Percentiles rank a stretch among this genome's conserved stretches.
Conservation (phyloP, 2,888 invertebrate genomes). For the Cyclophora punctaria region DNA sequence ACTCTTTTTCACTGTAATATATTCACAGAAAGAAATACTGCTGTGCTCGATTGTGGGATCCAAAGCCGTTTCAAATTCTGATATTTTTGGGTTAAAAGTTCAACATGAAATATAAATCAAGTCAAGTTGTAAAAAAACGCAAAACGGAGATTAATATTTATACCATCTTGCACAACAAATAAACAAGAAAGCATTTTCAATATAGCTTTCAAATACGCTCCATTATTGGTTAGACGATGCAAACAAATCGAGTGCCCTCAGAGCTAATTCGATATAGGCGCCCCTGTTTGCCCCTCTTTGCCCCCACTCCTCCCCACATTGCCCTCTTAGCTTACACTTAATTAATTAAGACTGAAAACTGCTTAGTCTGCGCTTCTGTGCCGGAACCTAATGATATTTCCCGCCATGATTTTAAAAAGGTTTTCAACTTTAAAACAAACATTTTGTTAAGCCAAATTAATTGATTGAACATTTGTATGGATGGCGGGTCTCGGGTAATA, state of each 20-base stretch:
- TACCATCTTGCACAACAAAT: too few species aligned
- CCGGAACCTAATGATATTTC: conserved; percentile 13
- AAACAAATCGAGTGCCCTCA: conserved; percentile 33
- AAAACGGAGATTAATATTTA: too few species aligned
- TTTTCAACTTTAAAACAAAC: not conserved
- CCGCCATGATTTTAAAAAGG: conserved; percentile 6
- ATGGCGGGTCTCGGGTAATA: too few species aligned
- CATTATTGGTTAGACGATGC: conserved; percentile 29
- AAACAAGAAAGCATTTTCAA: not conserved
- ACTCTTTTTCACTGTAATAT: too few species aligned
- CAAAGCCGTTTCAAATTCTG: too few species aligned
- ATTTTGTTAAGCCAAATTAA: too few species aligned
- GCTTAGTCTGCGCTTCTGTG: conserved; percentile 19
- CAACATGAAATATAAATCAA: too few species aligned
- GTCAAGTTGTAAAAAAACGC: too few species aligned
- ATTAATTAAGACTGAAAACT: conserved; percentile 39
- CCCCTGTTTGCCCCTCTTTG: conserved; percentile 2
- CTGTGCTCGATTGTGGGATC: too few species aligned
- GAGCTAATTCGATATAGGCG: conserved; percentile 34
- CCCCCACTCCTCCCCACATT: conserved; percentile 5
- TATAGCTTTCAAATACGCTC: conserved; percentile 13
- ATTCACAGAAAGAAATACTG: too few species aligned
- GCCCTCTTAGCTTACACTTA: conserved; percentile 24
- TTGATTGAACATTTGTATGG: too few species aligned
- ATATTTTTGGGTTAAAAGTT: too few species aligned